Conservation (phyloP, 2,113 vertebrate genomes). For the Oreamnos americanus region DNA sequence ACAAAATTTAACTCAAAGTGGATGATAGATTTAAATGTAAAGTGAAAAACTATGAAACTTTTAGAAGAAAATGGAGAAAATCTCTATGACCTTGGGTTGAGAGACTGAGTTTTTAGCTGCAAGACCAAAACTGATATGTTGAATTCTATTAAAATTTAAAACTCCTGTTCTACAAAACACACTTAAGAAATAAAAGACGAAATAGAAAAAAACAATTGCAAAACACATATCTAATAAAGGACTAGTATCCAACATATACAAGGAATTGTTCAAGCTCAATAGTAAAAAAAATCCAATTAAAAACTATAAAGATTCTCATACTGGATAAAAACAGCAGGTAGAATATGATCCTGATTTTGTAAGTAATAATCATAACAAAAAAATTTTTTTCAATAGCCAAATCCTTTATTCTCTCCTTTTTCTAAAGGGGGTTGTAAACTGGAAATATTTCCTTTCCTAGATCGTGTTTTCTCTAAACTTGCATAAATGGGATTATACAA, state of each 20-base stretch:
- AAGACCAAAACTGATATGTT: neutral
- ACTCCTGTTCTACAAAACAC: neutral
- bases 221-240: neutral
- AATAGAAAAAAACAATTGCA: neutral
- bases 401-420: neutral
- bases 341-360: neutral
- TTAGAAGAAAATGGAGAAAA: neutral
- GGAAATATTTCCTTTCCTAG: neutral
- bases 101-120: neutral
- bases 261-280: neutral
- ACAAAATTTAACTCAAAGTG: constrained; percentile 25
- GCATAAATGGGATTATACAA: neutral
- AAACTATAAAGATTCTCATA: neutral
- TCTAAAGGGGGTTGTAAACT: neutral
- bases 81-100: neutral
- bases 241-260: neutral
- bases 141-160: neutral
- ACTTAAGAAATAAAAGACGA: neutral
- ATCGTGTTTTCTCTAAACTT: neutral
- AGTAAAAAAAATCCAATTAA: neutral
- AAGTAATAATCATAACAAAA: neutral
- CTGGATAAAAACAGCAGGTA: neutral
- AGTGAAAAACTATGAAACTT: neutral
- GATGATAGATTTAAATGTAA: neutral
- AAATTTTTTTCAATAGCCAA: neutral